Evolutionary conservation across 2,113 vertebrate species (phyloP).

Genomic region (Emydura subglobosa): DNA sequence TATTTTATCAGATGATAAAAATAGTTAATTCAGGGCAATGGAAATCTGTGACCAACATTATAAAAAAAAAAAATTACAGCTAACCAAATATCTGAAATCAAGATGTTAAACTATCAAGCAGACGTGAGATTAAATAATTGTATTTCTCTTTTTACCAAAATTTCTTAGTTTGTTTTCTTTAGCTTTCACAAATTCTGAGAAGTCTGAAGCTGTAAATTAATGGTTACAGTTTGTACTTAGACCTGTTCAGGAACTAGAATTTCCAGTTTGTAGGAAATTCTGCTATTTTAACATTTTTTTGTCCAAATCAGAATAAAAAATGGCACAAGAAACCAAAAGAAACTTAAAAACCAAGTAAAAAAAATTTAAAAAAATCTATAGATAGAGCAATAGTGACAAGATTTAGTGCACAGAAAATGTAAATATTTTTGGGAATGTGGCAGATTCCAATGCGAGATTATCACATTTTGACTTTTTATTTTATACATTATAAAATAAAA

Average conservation of each 20-base stretch:
- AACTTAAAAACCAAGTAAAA: no score
- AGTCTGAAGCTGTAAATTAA: fast-evolving
- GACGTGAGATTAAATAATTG: background rate
- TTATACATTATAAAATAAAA: no score
- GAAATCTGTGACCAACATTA: background rate
- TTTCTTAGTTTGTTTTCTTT: background rate
- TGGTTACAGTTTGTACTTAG: background rate
- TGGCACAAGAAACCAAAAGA: background rate
- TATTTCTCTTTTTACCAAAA: background rate
- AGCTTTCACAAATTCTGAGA: background rate
- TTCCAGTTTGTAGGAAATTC: background rate
- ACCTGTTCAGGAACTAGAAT: background rate
- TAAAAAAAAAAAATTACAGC: background rate
- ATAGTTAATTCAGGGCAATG: background rate
- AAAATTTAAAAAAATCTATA: no score
- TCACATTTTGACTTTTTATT: no score
- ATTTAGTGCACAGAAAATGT: background rate
- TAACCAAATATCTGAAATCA: background rate
- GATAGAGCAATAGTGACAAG: background rate
- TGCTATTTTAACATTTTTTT: background rate
- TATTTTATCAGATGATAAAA: background rate
- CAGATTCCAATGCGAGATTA: background rate
- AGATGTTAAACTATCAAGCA: background rate
- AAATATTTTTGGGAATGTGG: background rate
- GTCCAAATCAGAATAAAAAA: background rate